These are phyloP conservation scores for Gorsachius magnificus DNA, from an alignment of 2,797 vertebrate genomes.

Conservation along the genomic window DNA sequence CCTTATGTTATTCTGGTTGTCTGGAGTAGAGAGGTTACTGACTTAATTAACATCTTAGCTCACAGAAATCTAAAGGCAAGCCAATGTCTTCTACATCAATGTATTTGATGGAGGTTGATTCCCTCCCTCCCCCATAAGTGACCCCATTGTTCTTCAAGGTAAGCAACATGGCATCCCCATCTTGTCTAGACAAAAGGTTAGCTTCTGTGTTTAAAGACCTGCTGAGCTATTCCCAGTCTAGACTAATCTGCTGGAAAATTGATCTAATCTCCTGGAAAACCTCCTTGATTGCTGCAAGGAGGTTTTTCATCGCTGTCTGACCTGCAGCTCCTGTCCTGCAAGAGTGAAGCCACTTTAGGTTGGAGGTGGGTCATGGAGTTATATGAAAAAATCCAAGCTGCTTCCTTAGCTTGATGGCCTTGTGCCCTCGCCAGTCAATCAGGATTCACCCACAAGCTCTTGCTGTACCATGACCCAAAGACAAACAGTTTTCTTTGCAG, in stretches of 20 bases:
- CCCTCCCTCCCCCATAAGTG: not conserved
- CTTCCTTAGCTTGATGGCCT: not conserved
- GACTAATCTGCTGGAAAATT: not conserved
- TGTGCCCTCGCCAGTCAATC: conserved; percentile 18
- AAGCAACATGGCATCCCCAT: not conserved
- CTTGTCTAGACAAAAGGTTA: not conserved
- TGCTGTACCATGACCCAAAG: not conserved
- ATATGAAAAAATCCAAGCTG: not conserved
- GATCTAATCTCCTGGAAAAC: not conserved
- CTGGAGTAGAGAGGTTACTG: not conserved
- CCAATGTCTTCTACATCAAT: not conserved
- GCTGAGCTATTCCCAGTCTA: not conserved
- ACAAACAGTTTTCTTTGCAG: conserved; percentile 62
- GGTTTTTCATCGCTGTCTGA: not conserved
- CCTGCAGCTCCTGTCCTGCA: not conserved
- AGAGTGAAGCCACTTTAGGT: not conserved
- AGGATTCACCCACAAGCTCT: conserved; percentile 34
- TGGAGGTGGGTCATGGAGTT: not conserved
- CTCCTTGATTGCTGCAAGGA: not conserved
- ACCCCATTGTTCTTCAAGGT: not conserved
- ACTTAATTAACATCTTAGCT: not conserved
- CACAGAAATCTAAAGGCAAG: not conserved
- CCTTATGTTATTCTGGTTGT: not conserved
- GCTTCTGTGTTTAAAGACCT: not conserved
- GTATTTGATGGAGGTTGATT: not conserved